phyloP scores from a whole-genome alignment of 2,797 vertebrate genomes.

The Eurystomus glaucurus region DNA sequence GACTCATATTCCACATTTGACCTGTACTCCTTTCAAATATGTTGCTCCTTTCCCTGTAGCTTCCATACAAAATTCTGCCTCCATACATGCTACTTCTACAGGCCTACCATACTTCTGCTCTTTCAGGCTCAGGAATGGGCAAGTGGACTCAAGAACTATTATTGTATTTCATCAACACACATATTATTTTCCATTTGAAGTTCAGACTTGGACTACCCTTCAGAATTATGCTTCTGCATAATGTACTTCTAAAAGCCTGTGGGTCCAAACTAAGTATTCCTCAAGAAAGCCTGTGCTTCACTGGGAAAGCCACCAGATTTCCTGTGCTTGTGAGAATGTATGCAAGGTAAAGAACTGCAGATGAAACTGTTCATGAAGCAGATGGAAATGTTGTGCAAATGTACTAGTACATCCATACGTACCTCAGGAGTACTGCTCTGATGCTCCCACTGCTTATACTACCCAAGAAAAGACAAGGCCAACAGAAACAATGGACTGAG shows the following conservation, averaged over 20 bases:
- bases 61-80: neutral
- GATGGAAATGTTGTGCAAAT: neutral
- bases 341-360: neutral
- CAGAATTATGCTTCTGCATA: neutral
- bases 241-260: neutral
- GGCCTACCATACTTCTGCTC: neutral
- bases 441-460: neutral
- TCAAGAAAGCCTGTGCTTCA: neutral
- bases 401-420: fast-evolving
- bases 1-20: neutral
- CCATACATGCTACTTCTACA: neutral
- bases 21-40: neutral
- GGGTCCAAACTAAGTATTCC: neutral
- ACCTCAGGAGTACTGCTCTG: neutral
- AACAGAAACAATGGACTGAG: neutral
- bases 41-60: neutral
- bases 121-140: neutral
- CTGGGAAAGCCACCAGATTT: neutral
- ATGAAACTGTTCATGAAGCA: neutral
- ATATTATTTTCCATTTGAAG: neutral
- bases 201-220: neutral
- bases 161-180: neutral
- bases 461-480: neutral
- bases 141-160: neutral
- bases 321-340: neutral